These are phyloP conservation scores for Carabus problematicus DNA, from an alignment of 2,888 invertebrate genomes.

Conservation along the genomic window DNA sequence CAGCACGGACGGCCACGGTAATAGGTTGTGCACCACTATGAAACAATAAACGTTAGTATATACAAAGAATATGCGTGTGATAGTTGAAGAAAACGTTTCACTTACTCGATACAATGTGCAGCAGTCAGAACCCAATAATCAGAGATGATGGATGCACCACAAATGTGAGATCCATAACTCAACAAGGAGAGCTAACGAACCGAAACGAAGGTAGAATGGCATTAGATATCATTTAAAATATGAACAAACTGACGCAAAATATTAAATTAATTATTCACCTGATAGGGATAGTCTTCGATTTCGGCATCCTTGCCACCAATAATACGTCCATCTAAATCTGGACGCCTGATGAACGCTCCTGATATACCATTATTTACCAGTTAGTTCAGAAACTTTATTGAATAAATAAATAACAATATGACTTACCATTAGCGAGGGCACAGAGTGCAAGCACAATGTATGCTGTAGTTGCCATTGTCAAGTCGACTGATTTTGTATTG, in stretches of 20 bases:
- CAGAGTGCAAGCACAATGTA: no score
- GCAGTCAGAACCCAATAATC: constrained; percentile 22
- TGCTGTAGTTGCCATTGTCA: no score
- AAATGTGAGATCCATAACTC: constrained; percentile 11
- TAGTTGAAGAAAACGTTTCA: not conserved
- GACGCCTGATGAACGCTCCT: no score
- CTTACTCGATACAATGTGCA: constrained; percentile 22
- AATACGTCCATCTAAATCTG: constrained; percentile 48
- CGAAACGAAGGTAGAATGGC: not conserved
- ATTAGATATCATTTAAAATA: no score
- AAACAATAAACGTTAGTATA: not conserved
- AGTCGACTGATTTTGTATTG: no score
- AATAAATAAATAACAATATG: no score
- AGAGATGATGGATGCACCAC: constrained; percentile 24
- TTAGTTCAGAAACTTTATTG: no score
- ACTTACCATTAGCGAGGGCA: no score
- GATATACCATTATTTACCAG: no score
- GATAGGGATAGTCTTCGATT: constrained; percentile 19
- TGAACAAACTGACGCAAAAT: no score
- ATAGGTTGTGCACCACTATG: constrained; percentile 2
- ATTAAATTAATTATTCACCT: no score
- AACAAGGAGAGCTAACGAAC: constrained; percentile 1
- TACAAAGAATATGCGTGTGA: not conserved
- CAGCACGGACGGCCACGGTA: constrained; percentile 12
- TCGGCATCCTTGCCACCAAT: constrained; percentile 52